Base-by-base conservation (phyloP, 2,113 vertebrate species). In the Pithys albifrons region DNA sequence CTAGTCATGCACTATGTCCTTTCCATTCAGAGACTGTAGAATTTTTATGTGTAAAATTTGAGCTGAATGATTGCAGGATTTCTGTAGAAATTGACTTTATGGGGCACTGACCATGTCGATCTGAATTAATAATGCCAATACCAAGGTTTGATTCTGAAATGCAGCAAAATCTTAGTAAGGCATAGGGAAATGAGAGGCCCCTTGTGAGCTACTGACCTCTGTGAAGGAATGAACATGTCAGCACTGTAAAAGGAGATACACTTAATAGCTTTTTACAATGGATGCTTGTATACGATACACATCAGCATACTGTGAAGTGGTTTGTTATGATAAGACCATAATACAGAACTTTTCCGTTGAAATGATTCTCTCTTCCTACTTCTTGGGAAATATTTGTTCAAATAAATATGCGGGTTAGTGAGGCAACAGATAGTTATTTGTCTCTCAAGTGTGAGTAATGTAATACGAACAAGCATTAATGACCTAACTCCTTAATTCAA, bases 361-460 rank as follows among this genome's bases (percentile, higher is more conserved):
- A 96, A 96, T 82, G 58, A 58, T 79, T 93, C 87, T 91, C 86
- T 81, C 82, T 92, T 72, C 70, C 87, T 88, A 85, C 81, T 96
- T 94, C 91, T 96, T 91, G 81, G 71, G 96, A 96, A 97, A 96
- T 96, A 92, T 75, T 95, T 97, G 70, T 95, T 94, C 96, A 97
- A 96, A 96, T 96, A 97, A 97, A 95, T 97, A 94, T 93, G 84
- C 93, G 91, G 89, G 83, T 94, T 94, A 97, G 93, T 95, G 93
- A 96, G 91, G 93, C 94, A 95, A 96, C 94, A 97, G 87, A 95
- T 95, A 95, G 89, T 94, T 95, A 96, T 97, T 97, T 96, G 94
- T 97, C 91, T 97, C 89, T 93, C 84, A 96, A 97, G 93, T 93
- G 95, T 97, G 96, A 97, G 94, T 97, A 97, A 96, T 96, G 96